phyloP scores from a whole-genome alignment of 2,113 vertebrate genomes.

The Azemiops feae region DNA sequence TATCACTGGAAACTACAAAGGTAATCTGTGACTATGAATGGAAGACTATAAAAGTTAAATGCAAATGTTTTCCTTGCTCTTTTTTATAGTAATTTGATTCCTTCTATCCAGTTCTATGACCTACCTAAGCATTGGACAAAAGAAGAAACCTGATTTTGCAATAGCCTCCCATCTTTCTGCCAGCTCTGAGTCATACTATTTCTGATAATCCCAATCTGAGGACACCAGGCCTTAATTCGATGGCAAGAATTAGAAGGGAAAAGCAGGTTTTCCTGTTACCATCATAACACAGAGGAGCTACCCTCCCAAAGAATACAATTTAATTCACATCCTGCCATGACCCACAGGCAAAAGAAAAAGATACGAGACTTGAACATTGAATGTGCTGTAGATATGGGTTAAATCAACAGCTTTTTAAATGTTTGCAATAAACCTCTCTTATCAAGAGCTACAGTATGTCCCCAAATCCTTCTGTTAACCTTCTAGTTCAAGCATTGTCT shows the following conservation, averaged over 20 bases:
- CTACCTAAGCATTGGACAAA: neutral
- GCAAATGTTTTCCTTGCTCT: neutral
- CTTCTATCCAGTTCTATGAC: neutral
- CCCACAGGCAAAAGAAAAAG: neutral
- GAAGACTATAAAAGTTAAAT: neutral
- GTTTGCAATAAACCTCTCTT: neutral
- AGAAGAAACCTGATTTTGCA: neutral
- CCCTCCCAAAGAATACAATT: neutral
- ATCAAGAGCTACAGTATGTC: neutral
- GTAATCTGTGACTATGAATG: neutral
- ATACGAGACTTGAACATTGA: neutral
- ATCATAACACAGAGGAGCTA: neutral
- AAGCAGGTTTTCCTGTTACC: neutral
- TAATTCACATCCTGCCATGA: neutral
- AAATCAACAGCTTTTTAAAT: neutral
- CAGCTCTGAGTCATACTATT: neutral
- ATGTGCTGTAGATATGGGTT: neutral
- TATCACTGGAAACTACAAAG: neutral
- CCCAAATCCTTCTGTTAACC: neutral
- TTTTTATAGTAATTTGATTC: neutral
- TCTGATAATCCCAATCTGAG: neutral
- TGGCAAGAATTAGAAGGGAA: neutral
- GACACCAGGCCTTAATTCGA: neutral
- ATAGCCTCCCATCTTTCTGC: neutral
- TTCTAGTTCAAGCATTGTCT: neutral